Evolutionary conservation across 2,113 vertebrate genomes (phyloP).

Genomic region (Chaetodon trifascialis): DNA sequence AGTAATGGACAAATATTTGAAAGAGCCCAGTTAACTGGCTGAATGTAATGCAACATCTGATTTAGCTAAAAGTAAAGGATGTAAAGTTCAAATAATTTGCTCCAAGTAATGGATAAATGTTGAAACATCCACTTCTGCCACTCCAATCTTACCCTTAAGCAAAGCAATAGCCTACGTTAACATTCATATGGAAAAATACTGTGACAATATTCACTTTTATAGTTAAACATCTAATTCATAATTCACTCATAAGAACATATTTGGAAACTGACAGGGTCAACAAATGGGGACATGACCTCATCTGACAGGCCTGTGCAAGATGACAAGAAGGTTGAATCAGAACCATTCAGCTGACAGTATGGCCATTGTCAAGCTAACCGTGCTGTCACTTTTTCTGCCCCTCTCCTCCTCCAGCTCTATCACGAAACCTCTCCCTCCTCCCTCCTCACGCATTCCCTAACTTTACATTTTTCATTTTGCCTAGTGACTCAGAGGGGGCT

Average conservation of each 20-base stretch:
- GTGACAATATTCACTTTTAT: too few species aligned
- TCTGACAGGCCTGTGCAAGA: background rate
- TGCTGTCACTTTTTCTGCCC: background rate
- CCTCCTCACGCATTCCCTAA: background rate
- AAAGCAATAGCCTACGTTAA: background rate
- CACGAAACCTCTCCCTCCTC: conserved; percentile 7
- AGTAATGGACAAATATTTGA: background rate
- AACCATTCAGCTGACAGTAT: background rate
- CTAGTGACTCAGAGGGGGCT: conserved; percentile 44
- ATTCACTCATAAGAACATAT: background rate
- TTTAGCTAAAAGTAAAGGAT: too few species aligned
- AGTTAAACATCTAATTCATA: background rate
- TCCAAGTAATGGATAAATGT: background rate
- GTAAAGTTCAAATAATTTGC: background rate
- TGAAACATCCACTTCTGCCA: too few species aligned
- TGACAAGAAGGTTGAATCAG: background rate
- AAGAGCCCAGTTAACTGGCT: background rate
- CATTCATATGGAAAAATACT: too few species aligned
- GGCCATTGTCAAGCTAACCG: background rate
- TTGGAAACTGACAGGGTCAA: background rate
- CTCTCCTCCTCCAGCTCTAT: conserved; percentile 9
- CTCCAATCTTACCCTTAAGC: too few species aligned
- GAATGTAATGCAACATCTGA: too few species aligned
- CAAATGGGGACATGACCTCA: background rate
- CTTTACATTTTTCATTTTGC: conserved; percentile 40